Base-by-base conservation (phyloP, 2,888 invertebrate genomes). In the Caradrina clavipalpis region DNA sequence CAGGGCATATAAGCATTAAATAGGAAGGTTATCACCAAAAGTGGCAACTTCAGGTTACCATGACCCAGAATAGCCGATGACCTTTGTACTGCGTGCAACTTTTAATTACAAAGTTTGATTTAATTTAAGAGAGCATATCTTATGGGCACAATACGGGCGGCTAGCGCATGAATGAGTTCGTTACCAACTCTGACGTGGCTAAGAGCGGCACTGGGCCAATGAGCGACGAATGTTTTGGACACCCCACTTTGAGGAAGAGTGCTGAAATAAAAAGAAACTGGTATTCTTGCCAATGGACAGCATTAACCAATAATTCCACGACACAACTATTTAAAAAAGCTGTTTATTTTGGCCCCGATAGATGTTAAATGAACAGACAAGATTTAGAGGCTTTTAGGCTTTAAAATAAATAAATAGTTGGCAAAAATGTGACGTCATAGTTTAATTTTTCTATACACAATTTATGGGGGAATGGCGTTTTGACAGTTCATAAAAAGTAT, bases 21-120 rank as follows among this genome's bases (percentile, higher is more conserved):
- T 45, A 45, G 4, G 15, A 45, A 5, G 13, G 22, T 47, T 13
- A 21, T 15, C 11, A 31, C 5, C 22, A 54, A 8, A 7, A n/a
- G 6, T 42, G 8, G 8, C 13, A 13, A 21, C 26, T 7, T 35
- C 19, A 42, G 22, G 17, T 10, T n/a, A 6, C 22, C 49, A 15
- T 19, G 8, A 19, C 45, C 47, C 1, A 51, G 26, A n/a, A 26
- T 21, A 58, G 19, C 39, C 17, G 21, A 49, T 59, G 65, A 71
- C 74, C 68, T 60, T 71, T 51, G 56, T 76, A 77, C 69, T 64
- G 76, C 72, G 81, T 76, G 76, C 74, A 90, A 89, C 85, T 91
- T 91, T 90, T 91, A 91, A 91, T 91, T 89, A 90, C 82, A 79
- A 89, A 91, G 88, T 92, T 92, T 84, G 87, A 89, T 90, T 89